Evolutionary conservation across 2,797 vertebrate species (phyloP), one percentile per base, ranked within the genome.

Genomic region (Spheniscus humboldti): DNA sequence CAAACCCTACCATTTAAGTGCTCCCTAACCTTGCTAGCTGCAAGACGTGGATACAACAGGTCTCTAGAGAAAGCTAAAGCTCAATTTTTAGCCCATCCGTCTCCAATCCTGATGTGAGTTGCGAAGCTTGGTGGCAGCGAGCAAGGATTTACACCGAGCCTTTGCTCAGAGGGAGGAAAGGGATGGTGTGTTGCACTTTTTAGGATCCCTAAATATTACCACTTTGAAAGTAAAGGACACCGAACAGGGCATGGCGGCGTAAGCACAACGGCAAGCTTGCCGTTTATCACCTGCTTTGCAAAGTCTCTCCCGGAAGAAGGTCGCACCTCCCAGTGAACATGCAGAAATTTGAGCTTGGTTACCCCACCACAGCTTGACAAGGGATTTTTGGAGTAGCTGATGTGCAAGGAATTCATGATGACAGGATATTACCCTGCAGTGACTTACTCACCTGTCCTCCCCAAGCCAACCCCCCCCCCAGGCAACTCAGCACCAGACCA

Each of bases 401-500:
- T 4, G 31, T 5, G 20, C 28, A 43, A 5, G 13, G 52, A 57
- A 53, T 18, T 69, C 41, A 8, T 1, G 0, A 59, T 20, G 30
- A 68, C 7, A 16, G 11, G 35, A 39, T 17, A 31, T 4, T 1
- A 3, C 47, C 47, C 81, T 28, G 52, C 80, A 43, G 84, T 17
- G 41, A 60, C 53, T 16, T 4, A 33, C 31, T 90, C 39, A 48
- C 41, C 25, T 33, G 18, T 35, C 25, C 72, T 63, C n/a, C 69
- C 50, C 62, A 9, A 7, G 27, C 10, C 43, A 9, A 24, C 22
- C 18, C n/a, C 50, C 1, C 0, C n/a, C 50, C 1, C 0, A 6
- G n/a, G 28, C 2, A 7, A 20, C 55, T 48, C 85, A 7, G 73
- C 57, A 39, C 52, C 5, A 4, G 48, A 45, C 27, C 66, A 87